Base-by-base conservation (phyloP, 2,113 vertebrate genomes). In the Laterallus jamaicensis region DNA sequence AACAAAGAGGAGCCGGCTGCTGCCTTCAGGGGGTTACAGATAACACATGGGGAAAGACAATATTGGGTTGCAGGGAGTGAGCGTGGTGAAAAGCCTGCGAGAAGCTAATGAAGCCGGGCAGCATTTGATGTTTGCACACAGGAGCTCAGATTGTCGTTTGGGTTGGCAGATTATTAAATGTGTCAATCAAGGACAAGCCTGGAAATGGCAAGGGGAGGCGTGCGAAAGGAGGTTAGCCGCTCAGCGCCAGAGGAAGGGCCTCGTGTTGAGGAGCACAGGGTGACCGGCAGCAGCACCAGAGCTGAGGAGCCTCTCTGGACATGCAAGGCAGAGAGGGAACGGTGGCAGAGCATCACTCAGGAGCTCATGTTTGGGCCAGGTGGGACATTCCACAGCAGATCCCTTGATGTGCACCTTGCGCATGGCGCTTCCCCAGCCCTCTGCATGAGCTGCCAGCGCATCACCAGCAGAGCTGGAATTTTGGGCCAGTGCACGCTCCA, bases 161-260 rank as follows among this genome's bases (percentile, higher is more conserved):
- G 32, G 39, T 4, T 89, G 83, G 77, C 62, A 83, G 76, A 91
- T 95, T 92, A 95, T 70, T 83, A 74, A 89, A 92, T 49, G 70
- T 84, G 94, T 85, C 95, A 81, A 39, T 71, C 76, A 64, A 84
- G 81, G 86, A 68, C 54, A 73, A 54, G 81, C 32, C 77, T 93
- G 91, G 81, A 85, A 96, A 92, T 31, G 52, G 90, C 88, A 80
- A 71, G 90, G 62, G 69, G 62, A 58, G 54, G 76, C 40, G 24
- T 9, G 63, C 37, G 42, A 35, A 90, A 37, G 1, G 12, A 59
- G 82, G 69, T 71, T 55, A 84, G 89, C n/a, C 32, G 55, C 25
- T 39, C 15, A 49, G 60, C 54, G 47, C 35, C 63, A 18, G 67
- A 28, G 47, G 44, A 71, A 70, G 63, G 58, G 50, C 35, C 73